phyloP scores from a whole-genome alignment of 2,113 vertebrate species.

The Rhinopomastus cyanomelas region DNA sequence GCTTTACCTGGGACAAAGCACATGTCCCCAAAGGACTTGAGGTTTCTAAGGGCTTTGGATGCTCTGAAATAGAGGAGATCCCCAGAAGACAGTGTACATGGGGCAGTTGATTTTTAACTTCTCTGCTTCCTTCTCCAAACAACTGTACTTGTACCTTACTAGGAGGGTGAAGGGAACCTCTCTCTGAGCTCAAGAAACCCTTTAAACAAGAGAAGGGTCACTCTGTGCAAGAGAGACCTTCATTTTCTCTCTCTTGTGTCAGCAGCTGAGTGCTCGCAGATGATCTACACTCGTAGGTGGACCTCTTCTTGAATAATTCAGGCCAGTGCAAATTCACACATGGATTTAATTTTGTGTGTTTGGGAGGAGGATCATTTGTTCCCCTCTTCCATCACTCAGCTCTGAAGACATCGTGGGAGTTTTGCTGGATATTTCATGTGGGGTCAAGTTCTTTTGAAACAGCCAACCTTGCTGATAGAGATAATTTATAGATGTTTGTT shows the following conservation, averaged over 20 bases:
- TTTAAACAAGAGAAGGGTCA: neutral
- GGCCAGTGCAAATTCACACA: neutral
- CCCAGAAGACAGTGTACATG: accelerated
- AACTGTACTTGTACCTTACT: neutral
- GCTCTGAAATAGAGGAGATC: neutral
- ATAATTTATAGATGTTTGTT: neutral
- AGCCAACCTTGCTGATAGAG: neutral
- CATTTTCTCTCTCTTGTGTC: neutral
- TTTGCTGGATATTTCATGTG: neutral
- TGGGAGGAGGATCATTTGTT: neutral
- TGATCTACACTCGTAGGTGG: neutral
- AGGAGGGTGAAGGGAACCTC: neutral
- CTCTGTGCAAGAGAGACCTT: neutral
- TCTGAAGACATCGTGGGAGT: neutral
- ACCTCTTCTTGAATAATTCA: neutral
- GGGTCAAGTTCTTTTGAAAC: neutral
- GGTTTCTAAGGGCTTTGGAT: neutral
- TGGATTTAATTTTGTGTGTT: neutral
- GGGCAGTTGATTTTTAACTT: neutral
- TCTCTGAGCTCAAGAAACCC: neutral
- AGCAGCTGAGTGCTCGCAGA: neutral
- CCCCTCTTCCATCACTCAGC: neutral
- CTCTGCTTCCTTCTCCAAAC: neutral
- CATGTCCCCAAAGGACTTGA: neutral
- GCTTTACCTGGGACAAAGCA: neutral